Conservation (phyloP, 2,888 invertebrate genomes). For the Pterostichus madidus region DNA sequence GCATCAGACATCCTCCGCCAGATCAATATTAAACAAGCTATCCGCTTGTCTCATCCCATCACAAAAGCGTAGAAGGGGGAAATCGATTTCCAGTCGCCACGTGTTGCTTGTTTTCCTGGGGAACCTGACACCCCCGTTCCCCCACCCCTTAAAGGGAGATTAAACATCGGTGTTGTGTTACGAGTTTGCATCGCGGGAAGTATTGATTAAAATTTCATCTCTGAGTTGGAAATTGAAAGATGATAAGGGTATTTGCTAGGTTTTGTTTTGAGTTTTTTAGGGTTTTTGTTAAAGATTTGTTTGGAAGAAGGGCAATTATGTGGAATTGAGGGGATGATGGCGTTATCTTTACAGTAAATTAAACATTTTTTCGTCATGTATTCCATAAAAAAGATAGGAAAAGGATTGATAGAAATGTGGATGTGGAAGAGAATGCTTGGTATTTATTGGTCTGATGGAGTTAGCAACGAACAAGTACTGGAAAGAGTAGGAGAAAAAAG, state of each 20-base stretch:
- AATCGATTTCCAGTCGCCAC: conserved; percentile 50
- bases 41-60: conserved; percentile 1
- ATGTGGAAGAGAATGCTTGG: no score
- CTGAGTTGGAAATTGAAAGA: conserved; percentile 1
- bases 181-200: background rate
- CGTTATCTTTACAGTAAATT: no score
- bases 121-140: background rate
- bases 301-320: no score
- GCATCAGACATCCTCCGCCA: background rate
- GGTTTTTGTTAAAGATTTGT: background rate
- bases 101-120: conserved; percentile 46
- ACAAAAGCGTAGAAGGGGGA: background rate
- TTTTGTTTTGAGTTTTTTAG: background rate
- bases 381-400: no score
- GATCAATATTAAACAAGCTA: conserved; percentile 53
- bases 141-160: background rate
- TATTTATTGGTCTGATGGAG: no score
- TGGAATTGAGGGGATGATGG: no score
- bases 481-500: no score
- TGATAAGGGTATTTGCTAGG: background rate
- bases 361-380: no score
- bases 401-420: no score
- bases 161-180: conserved; percentile 27
- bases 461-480: no score
- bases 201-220: conserved; percentile 19